Percentiles rank a stretch among this genome's conserved stretches.
Conservation (phyloP, 2,113 vertebrate genomes). For the Pluvianellus socialis region DNA sequence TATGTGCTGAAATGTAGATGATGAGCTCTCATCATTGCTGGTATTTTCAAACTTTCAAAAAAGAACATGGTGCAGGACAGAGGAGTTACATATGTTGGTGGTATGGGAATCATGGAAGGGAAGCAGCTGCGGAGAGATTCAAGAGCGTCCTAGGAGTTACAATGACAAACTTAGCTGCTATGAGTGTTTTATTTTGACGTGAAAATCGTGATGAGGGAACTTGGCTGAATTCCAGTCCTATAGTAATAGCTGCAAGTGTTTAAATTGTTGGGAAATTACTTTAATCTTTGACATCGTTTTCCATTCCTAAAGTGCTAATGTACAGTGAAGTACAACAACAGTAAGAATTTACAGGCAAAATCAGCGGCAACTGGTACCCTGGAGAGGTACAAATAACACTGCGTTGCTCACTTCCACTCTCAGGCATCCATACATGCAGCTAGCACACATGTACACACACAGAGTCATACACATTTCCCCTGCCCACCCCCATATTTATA, state of each 20-base stretch:
- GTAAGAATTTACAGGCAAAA: neutral
- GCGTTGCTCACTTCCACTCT: neutral
- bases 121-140: neutral
- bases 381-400: neutral
- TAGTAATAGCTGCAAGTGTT: constrained; percentile 13
- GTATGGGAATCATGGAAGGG: neutral
- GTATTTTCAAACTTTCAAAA: neutral
- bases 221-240: neutral
- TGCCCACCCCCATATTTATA: constrained; percentile 29
- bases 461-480: constrained; percentile 5
- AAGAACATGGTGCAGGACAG: neutral
- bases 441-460: neutral
- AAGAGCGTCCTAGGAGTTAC: neutral
- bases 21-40: neutral
- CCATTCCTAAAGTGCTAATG: constrained; percentile 55
- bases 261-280: constrained; percentile 48
- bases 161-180: neutral
- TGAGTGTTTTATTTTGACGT: neutral
- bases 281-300: constrained; percentile 68
- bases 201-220: neutral
- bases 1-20: neutral
- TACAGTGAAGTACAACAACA: constrained; percentile 40
- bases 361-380: neutral
- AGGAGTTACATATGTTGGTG: neutral
- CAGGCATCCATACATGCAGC: neutral